Percentiles rank a stretch among this genome's conserved stretches.
Evolutionary conservation across 92 coral and sea anemone species (phyloP).

Genomic region (Hydrozoanthus gracilis): DNA sequence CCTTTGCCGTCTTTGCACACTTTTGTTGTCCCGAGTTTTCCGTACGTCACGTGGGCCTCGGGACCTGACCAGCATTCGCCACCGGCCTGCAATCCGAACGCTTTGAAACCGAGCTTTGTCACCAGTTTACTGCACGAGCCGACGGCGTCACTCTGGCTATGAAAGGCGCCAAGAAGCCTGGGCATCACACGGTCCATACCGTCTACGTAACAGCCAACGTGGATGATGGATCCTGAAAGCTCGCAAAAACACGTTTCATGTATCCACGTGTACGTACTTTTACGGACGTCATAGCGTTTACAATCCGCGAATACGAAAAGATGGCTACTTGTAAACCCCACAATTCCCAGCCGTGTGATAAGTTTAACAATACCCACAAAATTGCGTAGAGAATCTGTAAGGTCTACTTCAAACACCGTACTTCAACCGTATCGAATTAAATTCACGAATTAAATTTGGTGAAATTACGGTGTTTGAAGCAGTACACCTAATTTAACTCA

Average conservation of each 20-base stretch:
- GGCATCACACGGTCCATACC: background rate
- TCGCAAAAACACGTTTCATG: too few species aligned
- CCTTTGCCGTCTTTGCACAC: constrained; percentile 49
- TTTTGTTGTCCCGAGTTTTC: constrained; percentile 18
- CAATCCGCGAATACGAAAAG: background rate
- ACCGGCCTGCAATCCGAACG: constrained; percentile 24
- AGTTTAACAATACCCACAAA: too few species aligned
- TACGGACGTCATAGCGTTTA: background rate
- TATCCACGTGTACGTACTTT: too few species aligned
- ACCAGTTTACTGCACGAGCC: constrained; percentile 11
- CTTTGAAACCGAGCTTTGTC: background rate
- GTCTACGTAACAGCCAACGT: constrained; percentile 32
- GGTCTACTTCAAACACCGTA: too few species aligned
- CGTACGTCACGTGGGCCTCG: constrained; percentile 35
- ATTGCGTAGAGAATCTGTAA: too few species aligned
- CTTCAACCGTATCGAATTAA: too few species aligned
- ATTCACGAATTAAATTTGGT: too few species aligned
- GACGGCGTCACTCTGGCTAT: background rate
- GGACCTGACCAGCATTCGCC: constrained; percentile 63
- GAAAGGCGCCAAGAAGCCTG: background rate
- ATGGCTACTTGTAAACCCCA: too few species aligned
- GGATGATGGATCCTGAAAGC: background rate
- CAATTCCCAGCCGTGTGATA: too few species aligned
- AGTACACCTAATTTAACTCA: too few species aligned
- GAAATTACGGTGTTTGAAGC: too few species aligned